phyloP scores from a whole-genome alignment of 2,797 vertebrate species.

The Diceros bicornis region DNA sequence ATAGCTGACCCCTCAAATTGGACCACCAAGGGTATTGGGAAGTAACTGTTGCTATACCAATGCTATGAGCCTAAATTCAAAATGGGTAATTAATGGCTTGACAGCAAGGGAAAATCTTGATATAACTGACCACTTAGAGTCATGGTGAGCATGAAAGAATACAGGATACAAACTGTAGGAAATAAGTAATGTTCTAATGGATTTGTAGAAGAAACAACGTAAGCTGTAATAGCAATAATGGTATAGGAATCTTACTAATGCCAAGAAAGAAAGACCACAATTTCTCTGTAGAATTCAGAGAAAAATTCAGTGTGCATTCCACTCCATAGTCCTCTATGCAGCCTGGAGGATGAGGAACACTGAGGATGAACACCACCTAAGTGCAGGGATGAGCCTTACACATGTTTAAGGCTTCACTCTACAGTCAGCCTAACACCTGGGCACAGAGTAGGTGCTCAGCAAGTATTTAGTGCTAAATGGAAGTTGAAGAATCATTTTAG shows the following conservation, averaged over 20 bases:
- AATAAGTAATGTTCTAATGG: background rate
- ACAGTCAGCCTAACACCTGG: background rate
- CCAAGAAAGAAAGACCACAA: constrained; percentile 27
- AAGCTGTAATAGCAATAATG: background rate
- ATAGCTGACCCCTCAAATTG: background rate
- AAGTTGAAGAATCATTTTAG: constrained; percentile 22
- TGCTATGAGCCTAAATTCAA: constrained; percentile 35
- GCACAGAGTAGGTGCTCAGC: background rate
- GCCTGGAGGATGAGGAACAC: background rate
- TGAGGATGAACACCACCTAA: background rate
- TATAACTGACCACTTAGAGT: background rate
- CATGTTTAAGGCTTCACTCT: background rate
- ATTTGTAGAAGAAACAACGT: constrained; percentile 33
- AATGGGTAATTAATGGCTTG: background rate
- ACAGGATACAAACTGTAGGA: background rate
- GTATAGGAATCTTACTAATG: constrained; percentile 5
- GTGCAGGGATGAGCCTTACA: background rate
- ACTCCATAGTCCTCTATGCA: background rate
- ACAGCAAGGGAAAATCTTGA: constrained; percentile 26
- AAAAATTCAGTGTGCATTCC: background rate
- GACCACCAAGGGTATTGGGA: background rate
- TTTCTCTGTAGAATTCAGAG: background rate
- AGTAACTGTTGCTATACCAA: background rate
- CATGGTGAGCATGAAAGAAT: background rate
- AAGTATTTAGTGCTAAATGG: background rate